Evolutionary conservation across 2,113 vertebrate species (phyloP), one percentile per base, ranked within the genome.

Genomic region (Myanophis thanlyinensis): DNA sequence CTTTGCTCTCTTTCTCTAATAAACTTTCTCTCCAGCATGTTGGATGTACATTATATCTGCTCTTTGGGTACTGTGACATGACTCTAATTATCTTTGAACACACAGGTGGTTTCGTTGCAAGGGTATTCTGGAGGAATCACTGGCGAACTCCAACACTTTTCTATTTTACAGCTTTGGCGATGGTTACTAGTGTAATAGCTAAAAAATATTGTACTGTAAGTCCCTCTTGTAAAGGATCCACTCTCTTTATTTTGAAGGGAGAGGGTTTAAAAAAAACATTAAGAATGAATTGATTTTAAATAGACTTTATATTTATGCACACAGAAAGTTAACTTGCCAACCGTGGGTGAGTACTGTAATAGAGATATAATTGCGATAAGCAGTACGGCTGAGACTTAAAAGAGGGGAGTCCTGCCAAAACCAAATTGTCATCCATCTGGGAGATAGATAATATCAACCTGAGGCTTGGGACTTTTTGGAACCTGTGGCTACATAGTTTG

Each of bases 371-470:
- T 59, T 94, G 25, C n/a, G 90, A 93, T 93, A 95, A 85, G 2
- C 49, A 13, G 40, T 8, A 30, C 25, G 93, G 80, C 67, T 93
- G 27, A 30, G 80, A 47, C 93, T 91, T 91, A 44, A 46, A 7
- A 0, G 1, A 80, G 46, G 51, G 20, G 91, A 56, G 13, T 67
- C 54, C 88, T 93, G 94, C 93, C 95, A 93, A 90, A 90, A 59
- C 56, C 93, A 62, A 85, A 51, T 92, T 97, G 89, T n/a, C 59
- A 89, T 91, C 80, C 85, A 92, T 93, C 62, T 62, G 56, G 0
- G 2, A 95, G 89, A 25, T 47, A 94, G 91, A 94, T 93, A 85
- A 87, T n/a, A 51, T 89, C 85, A 93, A 54, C n/a, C 85, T 93
- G 91, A 1, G 0, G 27, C 89, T 54, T 87, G 73, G 73, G 91